Evolutionary conservation across 1,140 invertebrate species (phyloP).

Genomic region (Cyphomyrmex costatus): DNA sequence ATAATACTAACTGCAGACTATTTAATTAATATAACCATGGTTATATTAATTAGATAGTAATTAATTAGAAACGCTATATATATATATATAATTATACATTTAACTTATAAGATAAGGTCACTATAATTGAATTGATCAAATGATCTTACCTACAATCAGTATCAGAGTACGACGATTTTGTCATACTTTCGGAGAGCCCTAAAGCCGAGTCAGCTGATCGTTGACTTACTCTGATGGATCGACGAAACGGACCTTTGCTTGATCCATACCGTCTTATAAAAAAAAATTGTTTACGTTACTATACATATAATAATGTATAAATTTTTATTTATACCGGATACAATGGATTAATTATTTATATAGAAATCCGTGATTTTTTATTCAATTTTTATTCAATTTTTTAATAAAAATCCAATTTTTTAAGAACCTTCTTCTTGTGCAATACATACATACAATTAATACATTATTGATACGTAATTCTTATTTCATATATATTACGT

Average conservation of each 20-base stretch:
- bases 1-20: not conserved
- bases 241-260: constrained; percentile 86
- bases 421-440: not conserved
- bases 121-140: not conserved
- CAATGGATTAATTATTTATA: not conserved
- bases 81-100: constrained; percentile 16
- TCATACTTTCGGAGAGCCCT: constrained; percentile 87
- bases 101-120: not conserved
- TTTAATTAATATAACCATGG: too few species aligned
- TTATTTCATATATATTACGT: not conserved
- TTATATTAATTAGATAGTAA: not conserved
- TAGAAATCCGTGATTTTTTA: too few species aligned
- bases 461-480: not conserved
- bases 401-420: not conserved
- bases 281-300: not conserved
- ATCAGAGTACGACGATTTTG: constrained; percentile 88
- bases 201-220: constrained; percentile 89
- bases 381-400: not conserved
- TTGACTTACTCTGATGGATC: constrained; percentile 90
- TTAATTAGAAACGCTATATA: not conserved
- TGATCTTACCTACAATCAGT: constrained; percentile 87
- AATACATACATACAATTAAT: not conserved
- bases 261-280: constrained; percentile 82
- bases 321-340: constrained; percentile 5
- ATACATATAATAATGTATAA: not conserved